Base-by-base conservation (phyloP, 2,113 vertebrate species). In the Camelus dromedarius region DNA sequence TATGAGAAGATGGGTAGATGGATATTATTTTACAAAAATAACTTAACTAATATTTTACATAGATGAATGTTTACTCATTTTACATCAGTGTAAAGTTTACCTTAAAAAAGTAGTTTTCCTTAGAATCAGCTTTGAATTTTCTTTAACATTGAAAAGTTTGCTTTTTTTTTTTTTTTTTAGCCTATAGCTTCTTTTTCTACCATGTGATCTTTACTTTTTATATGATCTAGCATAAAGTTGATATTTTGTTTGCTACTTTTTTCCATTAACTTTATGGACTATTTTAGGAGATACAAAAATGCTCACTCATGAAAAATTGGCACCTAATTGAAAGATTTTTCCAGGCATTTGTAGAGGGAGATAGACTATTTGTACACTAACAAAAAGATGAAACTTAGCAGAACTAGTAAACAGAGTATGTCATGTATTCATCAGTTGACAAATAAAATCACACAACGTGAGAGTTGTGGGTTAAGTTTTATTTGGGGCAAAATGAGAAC, bases 101-200 rank as follows among this genome's bases (percentile, higher is more conserved):
- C 22, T 64, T n/a, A 72, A n/a, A 32, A 54, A 64, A 85, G 66
- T 66, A 42, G 8, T 75, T 85, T 89, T 83, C 75, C 64, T 83
- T 56, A 80, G 26, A 95, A 89, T n/a, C 16, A 46, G 22, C 32
- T 88, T 93, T 52, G 50, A 35, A 84, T 91, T 80, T 88, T 87
- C 77, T 85, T 54, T 20, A 26, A 22, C 14, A 13, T 20, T 87
- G 13, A 58, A 76, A 81, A 42, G 30, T 32, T 87, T 60, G 7
- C 32, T 35, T 87, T 81, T 42, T 80, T n/a, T 87, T n/a, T n/a
- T n/a, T n/a, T 54, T 30, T 69, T 30, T n/a, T 13, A 12, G 67
- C 35, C 22, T 50, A 8, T 76, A 62, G n/a, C 15, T 81, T 81
- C 72, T 70, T 84, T 56, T 56, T 50, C 11, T 77, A 3, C 1